phyloP scores from a whole-genome alignment of 2,797 vertebrate species.

The Oryzias dopingdopingensis region DNA sequence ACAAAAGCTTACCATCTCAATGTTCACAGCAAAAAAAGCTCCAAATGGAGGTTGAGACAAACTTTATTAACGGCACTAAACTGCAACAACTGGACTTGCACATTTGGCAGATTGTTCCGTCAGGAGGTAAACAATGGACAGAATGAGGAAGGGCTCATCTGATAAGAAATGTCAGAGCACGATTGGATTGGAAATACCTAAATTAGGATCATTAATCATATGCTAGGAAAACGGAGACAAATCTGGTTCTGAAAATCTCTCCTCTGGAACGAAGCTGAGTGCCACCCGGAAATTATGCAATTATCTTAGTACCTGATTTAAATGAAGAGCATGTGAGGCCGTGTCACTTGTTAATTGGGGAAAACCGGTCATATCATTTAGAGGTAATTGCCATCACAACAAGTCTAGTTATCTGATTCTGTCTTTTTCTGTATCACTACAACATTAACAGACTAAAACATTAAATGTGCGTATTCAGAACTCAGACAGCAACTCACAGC shows the following conservation, averaged over 20 bases:
- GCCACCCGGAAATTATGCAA: constrained; percentile 71
- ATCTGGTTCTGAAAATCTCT: constrained; percentile 59
- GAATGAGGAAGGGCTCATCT: constrained; percentile 63
- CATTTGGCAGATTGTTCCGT: constrained; percentile 57
- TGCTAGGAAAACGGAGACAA: constrained; percentile 61
- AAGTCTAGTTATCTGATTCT: constrained; percentile 39
- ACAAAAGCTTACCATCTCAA: constrained; percentile 35
- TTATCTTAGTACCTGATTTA: constrained; percentile 69
- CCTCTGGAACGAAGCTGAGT: constrained; percentile 61
- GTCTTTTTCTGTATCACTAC: constrained; percentile 15
- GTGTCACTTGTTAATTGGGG: constrained; percentile 61
- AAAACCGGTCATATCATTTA: constrained; percentile 54
- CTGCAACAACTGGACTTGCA: constrained; percentile 51
- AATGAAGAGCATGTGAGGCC: constrained; percentile 52
- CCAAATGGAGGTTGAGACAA: constrained; percentile 43
- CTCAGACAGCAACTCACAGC: too few species aligned
- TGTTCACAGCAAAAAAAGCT: constrained; percentile 38
- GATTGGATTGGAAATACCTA: constrained; percentile 70
- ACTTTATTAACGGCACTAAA: constrained; percentile 49
- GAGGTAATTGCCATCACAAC: constrained; percentile 42
- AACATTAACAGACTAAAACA: not conserved
- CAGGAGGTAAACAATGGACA: constrained; percentile 66
- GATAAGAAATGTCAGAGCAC: constrained; percentile 73
- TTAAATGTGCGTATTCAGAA: not conserved
- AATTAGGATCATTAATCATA: constrained; percentile 81